Conservation (phyloP, 2,113 vertebrate species). For the Engraulis encrasicolus region DNA sequence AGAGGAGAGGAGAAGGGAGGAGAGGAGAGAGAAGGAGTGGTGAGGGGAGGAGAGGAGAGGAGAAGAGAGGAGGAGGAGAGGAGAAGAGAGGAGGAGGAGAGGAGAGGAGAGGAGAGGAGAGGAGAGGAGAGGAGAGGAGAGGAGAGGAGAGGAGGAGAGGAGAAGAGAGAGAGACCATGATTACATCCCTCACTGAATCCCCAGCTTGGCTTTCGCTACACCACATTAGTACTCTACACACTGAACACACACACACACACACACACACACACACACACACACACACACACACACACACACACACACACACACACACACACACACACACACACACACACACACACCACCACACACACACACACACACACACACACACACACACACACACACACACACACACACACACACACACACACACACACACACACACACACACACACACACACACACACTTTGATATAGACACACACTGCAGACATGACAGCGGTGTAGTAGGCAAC, state of each 20-base stretch:
- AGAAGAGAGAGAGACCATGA: slow-evolving; percentile 18
- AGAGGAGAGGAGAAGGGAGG: slow-evolving; percentile 48
- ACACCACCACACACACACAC: background rate
- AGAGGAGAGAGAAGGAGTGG: slow-evolving; percentile 45
- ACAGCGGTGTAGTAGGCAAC: background rate
- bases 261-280: too few species aligned
- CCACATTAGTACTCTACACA: background rate
- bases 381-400: too few species aligned
- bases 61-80: slow-evolving; percentile 41
- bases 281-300: too few species aligned
- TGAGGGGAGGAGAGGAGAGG: slow-evolving; percentile 48
- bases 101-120: slow-evolving; percentile 48
- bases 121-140: slow-evolving; percentile 48
- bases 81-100: slow-evolving; percentile 44
- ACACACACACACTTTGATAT: too few species aligned
- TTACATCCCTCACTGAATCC: background rate
- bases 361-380: slow-evolving; percentile 17
- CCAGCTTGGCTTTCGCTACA: too few species aligned
- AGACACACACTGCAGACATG: slow-evolving; percentile 2
- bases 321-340: too few species aligned
- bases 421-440: background rate
- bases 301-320: too few species aligned
- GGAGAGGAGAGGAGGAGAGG: slow-evolving; percentile 47
- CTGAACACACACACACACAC: background rate
- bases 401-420: background rate